Evolutionary conservation across 1,140 invertebrate genomes (phyloP).

Genomic region (Branchinecta lindahli): DNA sequence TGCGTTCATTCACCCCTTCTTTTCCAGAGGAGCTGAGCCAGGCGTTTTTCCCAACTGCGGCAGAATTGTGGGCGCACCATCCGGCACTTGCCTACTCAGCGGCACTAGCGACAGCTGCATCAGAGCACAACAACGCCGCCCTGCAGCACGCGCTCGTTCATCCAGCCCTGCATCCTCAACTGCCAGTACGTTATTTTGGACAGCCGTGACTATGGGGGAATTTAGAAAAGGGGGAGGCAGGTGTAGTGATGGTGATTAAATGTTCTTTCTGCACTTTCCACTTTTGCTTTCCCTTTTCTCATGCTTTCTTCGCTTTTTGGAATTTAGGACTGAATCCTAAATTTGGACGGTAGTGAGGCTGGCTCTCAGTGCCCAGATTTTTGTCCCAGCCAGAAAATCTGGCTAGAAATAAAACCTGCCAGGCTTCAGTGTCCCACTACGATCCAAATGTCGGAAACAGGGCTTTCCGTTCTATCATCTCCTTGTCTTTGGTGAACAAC

Average conservation of each 20-base stretch:
- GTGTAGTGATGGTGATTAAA: constrained; percentile 3
- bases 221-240: constrained; percentile 3
- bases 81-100: constrained; percentile 56
- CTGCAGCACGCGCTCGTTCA: constrained; percentile 74
- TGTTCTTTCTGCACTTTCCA: constrained; percentile 2
- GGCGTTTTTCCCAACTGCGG: constrained; percentile 80
- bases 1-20: constrained; percentile 11
- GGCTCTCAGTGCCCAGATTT: too few species aligned
- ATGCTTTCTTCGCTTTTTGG: too few species aligned
- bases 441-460: too few species aligned
- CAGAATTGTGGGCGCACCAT: constrained; percentile 77
- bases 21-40: constrained; percentile 59
- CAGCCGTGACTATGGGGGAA: constrained; percentile 17
- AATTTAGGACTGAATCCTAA: too few species aligned
- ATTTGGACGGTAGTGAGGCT: too few species aligned
- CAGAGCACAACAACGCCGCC: constrained; percentile 34
- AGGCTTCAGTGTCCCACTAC: too few species aligned
- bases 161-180: constrained; percentile 89
- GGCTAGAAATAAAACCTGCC: too few species aligned
- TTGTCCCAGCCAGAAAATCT: too few species aligned
- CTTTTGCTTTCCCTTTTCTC: background rate
- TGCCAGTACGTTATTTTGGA: constrained; percentile 80
- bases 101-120: constrained; percentile 42
- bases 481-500: too few species aligned
- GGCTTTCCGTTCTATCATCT: too few species aligned